Base-by-base conservation (phyloP, 2,113 vertebrate species). In the Merops nubicus region DNA sequence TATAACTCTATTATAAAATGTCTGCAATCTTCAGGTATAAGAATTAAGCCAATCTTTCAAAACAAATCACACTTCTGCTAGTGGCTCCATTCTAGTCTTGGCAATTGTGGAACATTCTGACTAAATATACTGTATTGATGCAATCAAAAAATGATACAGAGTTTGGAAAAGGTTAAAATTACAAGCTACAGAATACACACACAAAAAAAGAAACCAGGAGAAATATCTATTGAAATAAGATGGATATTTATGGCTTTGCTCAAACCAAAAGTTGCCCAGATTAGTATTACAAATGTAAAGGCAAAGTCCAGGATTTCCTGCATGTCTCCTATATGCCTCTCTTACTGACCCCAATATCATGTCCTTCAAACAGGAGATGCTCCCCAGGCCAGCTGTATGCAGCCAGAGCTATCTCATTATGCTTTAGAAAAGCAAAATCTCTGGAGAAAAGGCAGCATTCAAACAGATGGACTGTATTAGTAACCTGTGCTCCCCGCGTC, bases 381-480 rank as follows among this genome's bases (percentile, higher is more conserved):
- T 97, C 89, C 80, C 70, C 45, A 50, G 57, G 54, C 57, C 85
- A 95, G 83, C 79, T 78, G 67, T 45, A 70, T 17, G 80, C 47
- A 75, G 84, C 29, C 90, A 89, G 42, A 95, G 9, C 73, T 19
- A 26, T 18, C 53, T 92, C 73, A 72, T n/a, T 51, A 29, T 28
- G 26, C 57, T 82, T 85, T 33, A 79, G 53, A 25, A 88, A 86
- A 92, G 62, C 12, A 33, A 43, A 92, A 57, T 38, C 96, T 62
- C 94, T 42, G 18, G 73, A 92, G 96, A 89, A 67, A 88, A 70
- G 67, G 77, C 78, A 92, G 47, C 60, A 56, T 51, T 57, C 60
- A 26, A 94, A 93, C 76, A 96, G 85, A 96, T 86, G 95, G 38
- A 53, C 64, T 83, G 1, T 11, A 88, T 85, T 45, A 93, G 85